phyloP scores from a whole-genome alignment of 2,113 vertebrate species.

The Cyanoliseus patagonus region DNA sequence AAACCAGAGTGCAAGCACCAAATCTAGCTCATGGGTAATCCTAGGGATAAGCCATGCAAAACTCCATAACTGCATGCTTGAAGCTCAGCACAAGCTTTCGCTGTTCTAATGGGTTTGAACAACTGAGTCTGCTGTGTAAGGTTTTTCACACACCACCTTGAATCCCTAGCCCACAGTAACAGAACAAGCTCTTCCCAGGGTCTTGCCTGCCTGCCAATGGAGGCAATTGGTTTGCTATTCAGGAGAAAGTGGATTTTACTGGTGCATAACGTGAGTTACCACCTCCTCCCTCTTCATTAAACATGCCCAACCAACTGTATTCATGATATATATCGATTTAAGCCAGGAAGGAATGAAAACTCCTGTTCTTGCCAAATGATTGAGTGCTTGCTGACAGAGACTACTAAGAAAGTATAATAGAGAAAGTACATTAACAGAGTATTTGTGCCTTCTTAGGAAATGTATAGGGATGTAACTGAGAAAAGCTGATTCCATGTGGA shows the following conservation, averaged over 20 bases:
- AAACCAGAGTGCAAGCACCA: not conserved
- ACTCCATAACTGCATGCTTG: not conserved
- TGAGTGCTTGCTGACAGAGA: slow-evolving; percentile 39
- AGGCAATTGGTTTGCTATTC: not conserved
- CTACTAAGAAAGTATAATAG: slow-evolving; percentile 12
- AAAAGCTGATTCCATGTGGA: slow-evolving; percentile 48
- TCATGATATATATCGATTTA: not conserved
- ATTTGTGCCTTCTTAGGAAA: slow-evolving; percentile 48
- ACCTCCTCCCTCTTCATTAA: not conserved
- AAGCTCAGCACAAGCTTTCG: not conserved
- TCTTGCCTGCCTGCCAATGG: not conserved
- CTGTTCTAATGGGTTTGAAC: not conserved
- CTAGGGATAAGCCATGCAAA: not conserved
- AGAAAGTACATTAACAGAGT: slow-evolving; percentile 40
- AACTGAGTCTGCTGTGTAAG: not conserved
- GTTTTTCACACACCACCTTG: not conserved
- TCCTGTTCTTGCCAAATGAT: slow-evolving; percentile 29
- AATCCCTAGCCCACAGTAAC: not conserved
- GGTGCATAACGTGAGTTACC: not conserved
- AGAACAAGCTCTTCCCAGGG: not conserved
- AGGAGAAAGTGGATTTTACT: not conserved
- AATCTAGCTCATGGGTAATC: not conserved
- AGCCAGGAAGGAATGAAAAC: slow-evolving; percentile 31
- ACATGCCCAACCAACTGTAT: not conserved
- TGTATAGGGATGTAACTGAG: slow-evolving; percentile 60